These are phyloP conservation scores for Cichlasoma orientale DNA, from an alignment of 2,797 vertebrate species.

Conservation along the genomic window DNA sequence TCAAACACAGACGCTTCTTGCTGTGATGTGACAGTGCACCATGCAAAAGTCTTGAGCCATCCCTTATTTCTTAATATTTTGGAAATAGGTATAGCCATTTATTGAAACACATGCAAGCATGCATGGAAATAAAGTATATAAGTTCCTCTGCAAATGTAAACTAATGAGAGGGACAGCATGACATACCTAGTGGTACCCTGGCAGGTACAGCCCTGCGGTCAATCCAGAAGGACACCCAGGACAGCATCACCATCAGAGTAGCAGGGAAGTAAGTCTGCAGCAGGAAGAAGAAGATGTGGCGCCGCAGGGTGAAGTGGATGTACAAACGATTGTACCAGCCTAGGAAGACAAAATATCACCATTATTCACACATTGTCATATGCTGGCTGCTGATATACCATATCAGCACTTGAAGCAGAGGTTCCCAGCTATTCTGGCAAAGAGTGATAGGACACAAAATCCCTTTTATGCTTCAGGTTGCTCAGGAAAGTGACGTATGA, in stretches of 20 bases:
- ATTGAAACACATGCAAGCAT: background rate
- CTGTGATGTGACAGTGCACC: background rate
- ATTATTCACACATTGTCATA: constrained; percentile 30
- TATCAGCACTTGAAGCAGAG: constrained; percentile 24
- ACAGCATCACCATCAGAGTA: constrained; percentile 96
- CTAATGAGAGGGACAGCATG: background rate
- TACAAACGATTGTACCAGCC: constrained; percentile 99
- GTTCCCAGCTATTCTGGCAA: constrained; percentile 42
- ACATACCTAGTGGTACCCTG: constrained; percentile 91
- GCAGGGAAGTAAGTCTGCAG: constrained; percentile 97
- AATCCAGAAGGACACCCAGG: constrained; percentile 99
- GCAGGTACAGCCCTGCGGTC: constrained; percentile 94
- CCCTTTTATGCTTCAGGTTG: constrained; percentile 51
- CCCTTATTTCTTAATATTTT: background rate
- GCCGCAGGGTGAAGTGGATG: constrained; percentile 94
- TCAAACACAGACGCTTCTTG: background rate
- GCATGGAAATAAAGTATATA: background rate
- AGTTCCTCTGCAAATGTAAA: background rate
- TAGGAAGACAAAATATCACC: constrained; percentile 57
- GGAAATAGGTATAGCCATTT: background rate
- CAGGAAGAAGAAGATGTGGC: constrained; percentile 98
- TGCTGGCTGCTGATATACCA: constrained; percentile 17
- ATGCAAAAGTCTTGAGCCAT: background rate
- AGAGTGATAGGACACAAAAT: constrained; percentile 53
- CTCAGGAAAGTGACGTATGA: constrained; percentile 32